phyloP scores from a whole-genome alignment of 2,888 invertebrate genomes.

The Pterostichus madidus region DNA sequence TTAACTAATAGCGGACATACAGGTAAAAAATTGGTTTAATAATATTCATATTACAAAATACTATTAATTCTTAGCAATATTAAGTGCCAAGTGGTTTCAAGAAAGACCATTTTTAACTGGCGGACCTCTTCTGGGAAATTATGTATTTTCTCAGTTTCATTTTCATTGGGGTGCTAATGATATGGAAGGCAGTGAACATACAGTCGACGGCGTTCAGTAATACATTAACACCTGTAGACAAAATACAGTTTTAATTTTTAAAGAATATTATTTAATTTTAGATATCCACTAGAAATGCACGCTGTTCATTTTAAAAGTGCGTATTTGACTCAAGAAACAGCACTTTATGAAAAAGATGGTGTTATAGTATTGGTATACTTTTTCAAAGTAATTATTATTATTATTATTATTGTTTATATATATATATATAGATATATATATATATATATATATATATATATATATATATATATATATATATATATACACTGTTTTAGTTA shows the following conservation, averaged over 20 bases:
- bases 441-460: neutral
- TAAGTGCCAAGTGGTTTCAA: conserved; percentile 82
- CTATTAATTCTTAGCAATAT: conserved; percentile 77
- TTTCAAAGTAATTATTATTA: conserved; percentile 75
- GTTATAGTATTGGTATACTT: conserved; percentile 81
- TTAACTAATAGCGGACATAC: conserved; percentile 85
- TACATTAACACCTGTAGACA: conserved; percentile 10
- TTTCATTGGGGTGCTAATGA: conserved; percentile 85
- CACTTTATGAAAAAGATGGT: conserved; percentile 80
- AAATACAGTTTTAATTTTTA: conserved; percentile 9
- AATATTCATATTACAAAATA: neutral
- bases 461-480: neutral
- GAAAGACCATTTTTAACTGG: conserved; percentile 81
- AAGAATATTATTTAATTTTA: conserved; percentile 67
- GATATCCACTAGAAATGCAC: conserved; percentile 84
- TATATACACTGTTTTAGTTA: conserved; percentile 74
- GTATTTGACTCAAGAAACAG: conserved; percentile 82
- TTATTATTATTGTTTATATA: too few species aligned
- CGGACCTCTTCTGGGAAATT: conserved; percentile 82
- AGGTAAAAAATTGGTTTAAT: conserved; percentile 75
- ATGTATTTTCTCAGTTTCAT: conserved; percentile 83
- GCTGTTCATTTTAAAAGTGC: conserved; percentile 80
- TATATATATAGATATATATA: neutral
- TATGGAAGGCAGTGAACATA: conserved; percentile 84
- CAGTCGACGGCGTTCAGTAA: conserved; percentile 78